These are phyloP conservation scores for Chironomus tepperi DNA, from an alignment of 1,140 invertebrate genomes.

Conservation along the genomic window DNA sequence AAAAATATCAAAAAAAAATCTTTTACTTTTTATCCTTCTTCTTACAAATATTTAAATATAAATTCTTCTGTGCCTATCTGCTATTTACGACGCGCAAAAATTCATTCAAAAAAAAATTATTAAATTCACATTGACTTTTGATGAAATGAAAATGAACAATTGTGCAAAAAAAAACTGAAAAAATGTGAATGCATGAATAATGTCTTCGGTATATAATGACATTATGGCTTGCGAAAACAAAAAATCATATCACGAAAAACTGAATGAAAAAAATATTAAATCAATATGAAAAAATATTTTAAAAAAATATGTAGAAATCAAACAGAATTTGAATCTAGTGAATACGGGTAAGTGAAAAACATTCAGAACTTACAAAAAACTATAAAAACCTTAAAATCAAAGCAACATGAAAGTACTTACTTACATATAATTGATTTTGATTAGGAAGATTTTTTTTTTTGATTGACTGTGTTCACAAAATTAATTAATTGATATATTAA, in stretches of 20 bases:
- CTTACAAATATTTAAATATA: neutral
- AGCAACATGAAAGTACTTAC: conserved; percentile 17
- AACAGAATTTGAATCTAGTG: conserved; percentile 21
- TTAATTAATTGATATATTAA: too few species aligned
- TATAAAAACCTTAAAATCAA: neutral
- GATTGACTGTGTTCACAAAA: conserved; percentile 18
- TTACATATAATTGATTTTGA: conserved; percentile 16
- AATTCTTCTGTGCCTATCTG: neutral
- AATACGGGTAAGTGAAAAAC: conserved; percentile 22
- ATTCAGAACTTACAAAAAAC: conserved; percentile 19
- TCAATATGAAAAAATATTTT: conserved; percentile 1
- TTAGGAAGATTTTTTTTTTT: conserved; percentile 6
- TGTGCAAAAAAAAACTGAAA: neutral
- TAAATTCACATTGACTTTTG: neutral
- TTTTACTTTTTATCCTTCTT: conserved; percentile 11
- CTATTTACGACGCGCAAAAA: neutral
- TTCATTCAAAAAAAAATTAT: neutral
- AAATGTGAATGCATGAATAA: neutral
- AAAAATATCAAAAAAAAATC: conserved; percentile 14
- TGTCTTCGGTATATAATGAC: neutral
- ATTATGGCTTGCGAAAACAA: neutral
- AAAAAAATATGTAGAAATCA: conserved; percentile 22
- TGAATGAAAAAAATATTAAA: conserved; percentile 6
- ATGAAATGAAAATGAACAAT: neutral
- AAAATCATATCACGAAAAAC: neutral